Base-by-base conservation (phyloP, 2,113 vertebrate genomes). In the Tragelaphus imberbis region DNA sequence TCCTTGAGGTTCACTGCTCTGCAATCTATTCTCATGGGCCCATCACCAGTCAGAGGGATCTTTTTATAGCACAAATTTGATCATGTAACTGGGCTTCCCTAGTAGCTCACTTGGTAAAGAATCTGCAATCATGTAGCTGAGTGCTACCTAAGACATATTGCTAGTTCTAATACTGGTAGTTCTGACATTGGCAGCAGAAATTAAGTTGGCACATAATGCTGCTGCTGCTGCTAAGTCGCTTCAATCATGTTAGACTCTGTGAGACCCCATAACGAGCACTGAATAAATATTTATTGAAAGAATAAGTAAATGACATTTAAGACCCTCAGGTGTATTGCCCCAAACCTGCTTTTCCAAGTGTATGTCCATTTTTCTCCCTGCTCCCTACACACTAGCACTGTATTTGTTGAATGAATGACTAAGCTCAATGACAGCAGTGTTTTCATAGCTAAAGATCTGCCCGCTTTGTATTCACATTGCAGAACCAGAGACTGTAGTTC, bases 61-160 rank as follows among this genome's bases (percentile, higher is more conserved):
- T 53, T 92, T 56, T 93, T 53, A 84, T 85, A 96, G 58, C 36
- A 91, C 27, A 97, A 93, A 88, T 71, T 11, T 94, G 36, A 53
- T 51, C 53, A 63, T 44, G 61, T 63, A n/a, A 40, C 40, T 77
- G 47, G 95, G 71, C 89, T 75, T 75, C 68, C 36, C n/a, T 40
- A 40, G 68, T 40, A 75, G 68, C 36, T 75, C 68, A 75, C 19
- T 13, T 75, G 36, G 36, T 75, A 13, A 40, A 75, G n/a, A 40
- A 40, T 40, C 68, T 71, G 14, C 88, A 8, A 47, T 51, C 36
- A 80, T 33, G 61, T 58, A n/a, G 30, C 55, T 77, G 53, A 96
- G 71, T 89, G 28, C 79, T 86, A 88, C 61, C 56, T 65, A 79
- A 97, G 51, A 91, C 6, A 58, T 58, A 68, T 59, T 47, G 51